Conservation (phyloP, 2,888 invertebrate species). For the Dascillus cervinus region DNA sequence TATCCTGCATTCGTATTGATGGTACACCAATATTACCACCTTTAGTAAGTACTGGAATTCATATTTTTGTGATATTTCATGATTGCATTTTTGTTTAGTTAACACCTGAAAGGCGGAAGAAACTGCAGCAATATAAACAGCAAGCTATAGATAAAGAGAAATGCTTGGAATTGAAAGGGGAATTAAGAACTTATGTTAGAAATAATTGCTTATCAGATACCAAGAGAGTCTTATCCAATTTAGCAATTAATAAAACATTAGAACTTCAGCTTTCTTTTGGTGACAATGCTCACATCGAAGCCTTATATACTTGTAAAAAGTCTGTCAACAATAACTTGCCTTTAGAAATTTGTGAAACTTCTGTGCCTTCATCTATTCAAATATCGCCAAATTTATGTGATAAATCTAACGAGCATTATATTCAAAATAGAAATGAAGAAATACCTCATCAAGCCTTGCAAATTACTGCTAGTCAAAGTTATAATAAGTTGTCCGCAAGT, state of each 20-base stretch:
- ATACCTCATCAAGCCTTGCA: too few relatives aligned
- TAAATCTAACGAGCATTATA: too few relatives aligned
- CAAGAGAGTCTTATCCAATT: too few relatives aligned
- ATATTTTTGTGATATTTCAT: constrained; percentile 5
- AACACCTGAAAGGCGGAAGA: constrained; percentile 53
- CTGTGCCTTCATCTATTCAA: constrained; percentile 15
- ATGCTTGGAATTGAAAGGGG: constrained; percentile 43
- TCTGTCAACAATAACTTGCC: constrained; percentile 3
- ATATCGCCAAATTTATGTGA: too few relatives aligned
- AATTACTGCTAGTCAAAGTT: background rate
- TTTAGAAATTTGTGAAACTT: constrained; percentile 6
- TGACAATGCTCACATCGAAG: constrained; percentile 18
- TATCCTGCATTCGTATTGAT: constrained; percentile 66
- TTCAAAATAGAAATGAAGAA: constrained; percentile 10
- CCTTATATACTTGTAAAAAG: constrained; percentile 5
- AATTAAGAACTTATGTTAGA: constrained; percentile 33
- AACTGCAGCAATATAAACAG: constrained; percentile 60
- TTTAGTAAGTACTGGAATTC: constrained; percentile 60
- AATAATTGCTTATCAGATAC: constrained; percentile 6
- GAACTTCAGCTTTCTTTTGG: constrained; percentile 16
- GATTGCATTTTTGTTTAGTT: constrained; percentile 45
- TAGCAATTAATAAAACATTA: constrained; percentile 11
- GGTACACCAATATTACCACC: constrained; percentile 70
- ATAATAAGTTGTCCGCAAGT: constrained; percentile 1
- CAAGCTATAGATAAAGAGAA: constrained; percentile 60